A percentile compares a stretch with the other conserved stretches of the same genome.
Conservation (phyloP, 2,797 vertebrate species). For the Telmatherina bonti region DNA sequence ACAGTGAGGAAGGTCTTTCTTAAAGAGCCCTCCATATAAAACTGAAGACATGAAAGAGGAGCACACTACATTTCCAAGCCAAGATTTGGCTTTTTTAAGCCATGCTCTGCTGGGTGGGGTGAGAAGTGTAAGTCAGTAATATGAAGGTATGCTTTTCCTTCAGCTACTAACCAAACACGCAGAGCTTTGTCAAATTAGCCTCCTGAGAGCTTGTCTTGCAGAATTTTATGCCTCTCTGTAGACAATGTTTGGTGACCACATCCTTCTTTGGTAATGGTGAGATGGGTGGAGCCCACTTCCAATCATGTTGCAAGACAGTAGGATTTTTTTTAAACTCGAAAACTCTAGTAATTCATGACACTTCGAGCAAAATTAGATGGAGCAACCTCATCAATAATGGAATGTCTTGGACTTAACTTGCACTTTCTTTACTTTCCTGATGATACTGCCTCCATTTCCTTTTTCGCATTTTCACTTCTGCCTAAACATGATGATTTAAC, state of each 20-base stretch:
- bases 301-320: conserved; percentile 66
- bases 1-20: conserved; percentile 82
- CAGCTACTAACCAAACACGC: conserved; percentile 76
- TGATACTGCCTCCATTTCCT: neutral
- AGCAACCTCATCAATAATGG: conserved; percentile 5
- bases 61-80: conserved; percentile 60
- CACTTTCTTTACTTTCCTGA: conserved; percentile 2
- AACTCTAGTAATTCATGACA: conserved; percentile 55
- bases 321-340: conserved; percentile 53
- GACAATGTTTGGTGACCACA: conserved; percentile 77
- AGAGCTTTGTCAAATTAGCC: conserved; percentile 73
- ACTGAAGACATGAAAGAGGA: conserved; percentile 75
- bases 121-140: conserved; percentile 76
- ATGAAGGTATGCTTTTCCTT: conserved; percentile 77
- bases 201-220: conserved; percentile 74
- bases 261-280: conserved; percentile 77
- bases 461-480: conserved; percentile 7
- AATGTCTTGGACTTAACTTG: conserved; percentile 27
- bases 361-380: conserved; percentile 41
- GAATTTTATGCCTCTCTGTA: conserved; percentile 63
- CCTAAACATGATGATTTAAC: neutral
- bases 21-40: conserved; percentile 79
- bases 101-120: conserved; percentile 73
- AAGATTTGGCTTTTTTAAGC: conserved; percentile 70
- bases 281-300: conserved; percentile 73